phyloP scores from a whole-genome alignment of 1,140 invertebrate genomes.

The Dendrolimus kikuchii region DNA sequence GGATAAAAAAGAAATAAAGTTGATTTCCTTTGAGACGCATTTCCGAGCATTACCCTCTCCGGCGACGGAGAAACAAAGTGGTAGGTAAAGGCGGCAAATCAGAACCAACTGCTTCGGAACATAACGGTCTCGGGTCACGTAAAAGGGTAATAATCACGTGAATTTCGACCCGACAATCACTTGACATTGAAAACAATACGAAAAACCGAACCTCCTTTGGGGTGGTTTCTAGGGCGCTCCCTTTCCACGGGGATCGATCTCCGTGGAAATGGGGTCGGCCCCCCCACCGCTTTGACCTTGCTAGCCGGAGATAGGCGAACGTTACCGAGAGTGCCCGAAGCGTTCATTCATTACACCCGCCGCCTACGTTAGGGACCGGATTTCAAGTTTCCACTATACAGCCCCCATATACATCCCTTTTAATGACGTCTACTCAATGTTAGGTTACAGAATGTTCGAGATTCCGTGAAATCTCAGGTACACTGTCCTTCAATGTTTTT shows the following conservation, averaged over 20 bases:
- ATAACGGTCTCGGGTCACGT: conserved; percentile 36
- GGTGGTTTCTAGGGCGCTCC: conserved; percentile 46
- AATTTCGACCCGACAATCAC: conserved; percentile 26
- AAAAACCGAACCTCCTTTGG: conserved; percentile 34
- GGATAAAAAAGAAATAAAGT: conserved; percentile 4
- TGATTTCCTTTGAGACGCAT: conserved; percentile 4
- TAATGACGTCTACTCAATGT: conserved; percentile 14
- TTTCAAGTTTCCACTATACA: conserved; percentile 9
- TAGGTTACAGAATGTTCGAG: conserved; percentile 6
- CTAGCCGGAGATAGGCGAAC: conserved; percentile 28
- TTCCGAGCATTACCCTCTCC: not conserved
- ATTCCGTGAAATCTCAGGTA: not conserved
- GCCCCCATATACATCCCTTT: conserved; percentile 7
- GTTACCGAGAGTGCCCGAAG: conserved; percentile 35
- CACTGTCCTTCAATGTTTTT: too few relatives aligned
- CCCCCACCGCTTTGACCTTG: conserved; percentile 40
- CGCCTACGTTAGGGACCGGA: conserved; percentile 12
- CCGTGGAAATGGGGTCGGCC: conserved; percentile 50
- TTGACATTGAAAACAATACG: conserved; percentile 62
- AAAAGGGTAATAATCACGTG: conserved; percentile 37
- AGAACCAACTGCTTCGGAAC: conserved; percentile 15
- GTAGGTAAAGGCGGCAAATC: conserved; percentile 10
- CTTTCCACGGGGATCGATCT: conserved; percentile 41
- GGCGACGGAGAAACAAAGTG: conserved; percentile 2
- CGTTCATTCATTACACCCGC: conserved; percentile 33